phyloP scores from a whole-genome alignment of 2,113 vertebrate genomes.

The Calypte anna region DNA sequence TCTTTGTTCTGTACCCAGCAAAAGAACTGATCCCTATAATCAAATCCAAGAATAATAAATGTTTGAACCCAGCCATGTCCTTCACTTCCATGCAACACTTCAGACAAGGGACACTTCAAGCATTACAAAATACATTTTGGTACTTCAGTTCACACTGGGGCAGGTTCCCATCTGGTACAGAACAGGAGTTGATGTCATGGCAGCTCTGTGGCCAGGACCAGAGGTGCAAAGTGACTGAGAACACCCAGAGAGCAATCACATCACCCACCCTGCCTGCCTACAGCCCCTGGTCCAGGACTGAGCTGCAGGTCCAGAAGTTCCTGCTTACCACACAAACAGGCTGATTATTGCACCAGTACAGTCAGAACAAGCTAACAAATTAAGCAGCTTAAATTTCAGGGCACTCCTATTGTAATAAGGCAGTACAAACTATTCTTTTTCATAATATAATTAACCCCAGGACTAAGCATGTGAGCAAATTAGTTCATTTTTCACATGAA shows the following conservation, averaged over 20 bases:
- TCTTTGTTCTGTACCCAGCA: background rate
- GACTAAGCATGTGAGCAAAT: conserved; percentile 5
- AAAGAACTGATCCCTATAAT: background rate
- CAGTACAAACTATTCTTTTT: conserved; percentile 11
- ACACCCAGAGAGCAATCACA: rapidly evolving
- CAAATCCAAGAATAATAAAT: rapidly evolving
- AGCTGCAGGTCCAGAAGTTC: background rate
- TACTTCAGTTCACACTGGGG: rapidly evolving
- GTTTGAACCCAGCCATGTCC: background rate
- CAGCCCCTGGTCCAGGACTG: rapidly evolving
- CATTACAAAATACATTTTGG: background rate
- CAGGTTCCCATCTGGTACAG: background rate
- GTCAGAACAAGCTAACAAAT: background rate
- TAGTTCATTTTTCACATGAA: conserved; percentile 37
- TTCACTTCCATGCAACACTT: rapidly evolving
- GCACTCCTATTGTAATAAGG: background rate
- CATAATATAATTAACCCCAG: conserved; percentile 42
- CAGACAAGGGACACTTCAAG: background rate
- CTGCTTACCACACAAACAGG: background rate
- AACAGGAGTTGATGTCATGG: rapidly evolving
- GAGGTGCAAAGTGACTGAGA: rapidly evolving
- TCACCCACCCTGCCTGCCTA: background rate
- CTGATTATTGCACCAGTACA: rapidly evolving
- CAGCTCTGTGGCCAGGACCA: background rate
- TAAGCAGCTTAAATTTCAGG: conserved; percentile 42